A percentile compares a stretch with the other conserved stretches of the same genome.
Conservation (phyloP, 2,797 vertebrate species). For the Sebastes kiyomatsui region DNA sequence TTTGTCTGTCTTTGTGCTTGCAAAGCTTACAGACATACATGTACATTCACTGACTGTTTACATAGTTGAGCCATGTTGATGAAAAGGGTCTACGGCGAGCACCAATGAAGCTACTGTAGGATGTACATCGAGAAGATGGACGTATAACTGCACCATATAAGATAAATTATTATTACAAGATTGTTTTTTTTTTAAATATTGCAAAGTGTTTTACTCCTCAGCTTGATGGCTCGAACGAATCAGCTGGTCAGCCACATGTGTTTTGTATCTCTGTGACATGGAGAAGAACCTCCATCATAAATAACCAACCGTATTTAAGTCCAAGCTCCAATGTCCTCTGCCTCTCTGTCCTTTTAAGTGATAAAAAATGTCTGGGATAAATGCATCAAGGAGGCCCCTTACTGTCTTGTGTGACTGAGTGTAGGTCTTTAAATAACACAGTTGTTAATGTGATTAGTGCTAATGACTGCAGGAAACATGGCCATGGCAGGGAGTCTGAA, state of each 20-base stretch:
- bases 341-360: background rate
- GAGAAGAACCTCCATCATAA: background rate
- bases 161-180: background rate
- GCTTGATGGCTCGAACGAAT: background rate
- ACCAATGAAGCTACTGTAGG: background rate
- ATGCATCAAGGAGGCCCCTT: background rate
- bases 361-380: background rate
- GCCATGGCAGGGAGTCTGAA: background rate
- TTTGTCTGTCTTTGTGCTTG: background rate
- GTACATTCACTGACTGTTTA: background rate
- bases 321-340: background rate
- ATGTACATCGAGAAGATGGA: background rate
- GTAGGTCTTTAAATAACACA: conserved; percentile 20
- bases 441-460: conserved; percentile 26
- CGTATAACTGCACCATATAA: background rate
- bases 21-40: background rate
- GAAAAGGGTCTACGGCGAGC: background rate
- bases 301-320: background rate
- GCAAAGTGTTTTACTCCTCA: background rate
- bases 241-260: background rate
- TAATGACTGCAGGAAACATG: conserved; percentile 27
- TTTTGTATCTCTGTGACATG: background rate
- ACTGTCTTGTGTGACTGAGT: conserved; percentile 4
- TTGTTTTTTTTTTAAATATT: background rate
- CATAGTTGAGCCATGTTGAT: background rate